These are phyloP conservation scores for Leucosticte australis DNA, from an alignment of 2,113 vertebrate species.

Conservation along the genomic window DNA sequence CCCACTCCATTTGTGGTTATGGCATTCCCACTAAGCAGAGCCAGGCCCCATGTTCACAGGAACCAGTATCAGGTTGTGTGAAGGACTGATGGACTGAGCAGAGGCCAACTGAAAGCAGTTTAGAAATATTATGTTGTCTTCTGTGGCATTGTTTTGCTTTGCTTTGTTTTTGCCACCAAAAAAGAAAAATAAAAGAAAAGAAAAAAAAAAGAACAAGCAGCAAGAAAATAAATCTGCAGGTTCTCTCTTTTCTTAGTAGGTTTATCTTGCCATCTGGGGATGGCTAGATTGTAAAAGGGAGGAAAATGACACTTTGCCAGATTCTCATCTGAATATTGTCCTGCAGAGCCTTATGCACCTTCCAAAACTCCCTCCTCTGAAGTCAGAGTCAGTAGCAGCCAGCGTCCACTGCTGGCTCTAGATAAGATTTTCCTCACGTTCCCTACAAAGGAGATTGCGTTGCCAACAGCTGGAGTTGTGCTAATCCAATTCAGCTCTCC, in stretches of 20 bases:
- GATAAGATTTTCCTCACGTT: neutral
- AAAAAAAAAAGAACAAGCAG: neutral
- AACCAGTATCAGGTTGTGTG: fast-evolving
- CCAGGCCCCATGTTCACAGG: neutral
- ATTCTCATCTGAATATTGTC: neutral
- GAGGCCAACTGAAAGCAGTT: neutral
- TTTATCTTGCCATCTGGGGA: neutral
- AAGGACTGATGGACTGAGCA: neutral
- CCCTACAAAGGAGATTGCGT: neutral
- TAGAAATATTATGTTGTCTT: neutral
- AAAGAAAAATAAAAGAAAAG: neutral
- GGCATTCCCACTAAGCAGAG: neutral
- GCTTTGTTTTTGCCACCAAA: neutral
- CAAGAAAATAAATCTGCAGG: neutral
- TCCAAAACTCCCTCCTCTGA: neutral
- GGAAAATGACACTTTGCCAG: neutral
- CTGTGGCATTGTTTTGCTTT: neutral
- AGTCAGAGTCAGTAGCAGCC: neutral
- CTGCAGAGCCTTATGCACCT: neutral
- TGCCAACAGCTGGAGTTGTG: neutral
- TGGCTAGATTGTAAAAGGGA: neutral
- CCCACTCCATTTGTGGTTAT: neutral
- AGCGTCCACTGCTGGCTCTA: neutral
- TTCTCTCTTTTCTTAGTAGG: neutral
- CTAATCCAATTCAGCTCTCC: neutral